Evolutionary conservation across 2,113 vertebrate species (phyloP).

Genomic region (Vidua macroura): DNA sequence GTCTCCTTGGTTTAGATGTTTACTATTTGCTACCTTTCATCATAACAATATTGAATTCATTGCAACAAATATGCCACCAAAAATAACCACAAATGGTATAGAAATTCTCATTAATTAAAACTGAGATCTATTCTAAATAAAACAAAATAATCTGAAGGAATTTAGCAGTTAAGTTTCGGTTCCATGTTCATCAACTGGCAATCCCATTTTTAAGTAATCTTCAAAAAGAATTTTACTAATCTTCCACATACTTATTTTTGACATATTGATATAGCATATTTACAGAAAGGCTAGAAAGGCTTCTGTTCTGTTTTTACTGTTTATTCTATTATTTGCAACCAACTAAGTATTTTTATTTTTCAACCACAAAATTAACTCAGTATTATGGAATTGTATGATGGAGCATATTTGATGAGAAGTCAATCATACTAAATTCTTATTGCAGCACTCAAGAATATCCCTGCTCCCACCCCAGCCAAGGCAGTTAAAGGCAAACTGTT

Average conservation of each 20-base stretch:
- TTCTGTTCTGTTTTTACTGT: background rate
- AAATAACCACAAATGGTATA: background rate
- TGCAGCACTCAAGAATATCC: background rate
- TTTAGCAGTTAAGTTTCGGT: background rate
- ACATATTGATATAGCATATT: background rate
- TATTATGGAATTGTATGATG: background rate
- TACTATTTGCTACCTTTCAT: background rate
- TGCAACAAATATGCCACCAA: background rate
- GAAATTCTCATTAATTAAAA: background rate
- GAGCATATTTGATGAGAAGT: background rate
- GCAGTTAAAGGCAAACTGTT: background rate
- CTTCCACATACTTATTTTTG: background rate
- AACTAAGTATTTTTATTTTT: background rate
- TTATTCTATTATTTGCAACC: background rate
- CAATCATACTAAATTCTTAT: background rate
- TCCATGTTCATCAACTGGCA: background rate
- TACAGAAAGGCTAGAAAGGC: background rate
- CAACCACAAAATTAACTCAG: background rate
- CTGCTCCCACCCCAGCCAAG: background rate
- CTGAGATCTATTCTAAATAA: background rate
- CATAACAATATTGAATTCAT: background rate
- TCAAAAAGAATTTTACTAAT: background rate
- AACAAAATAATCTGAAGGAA: background rate
- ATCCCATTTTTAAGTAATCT: background rate
- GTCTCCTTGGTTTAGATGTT: background rate